Evolutionary conservation across 2,113 vertebrate genomes (phyloP), one percentile per base, ranked within the genome.

Genomic region (Microtus oregoni): DNA sequence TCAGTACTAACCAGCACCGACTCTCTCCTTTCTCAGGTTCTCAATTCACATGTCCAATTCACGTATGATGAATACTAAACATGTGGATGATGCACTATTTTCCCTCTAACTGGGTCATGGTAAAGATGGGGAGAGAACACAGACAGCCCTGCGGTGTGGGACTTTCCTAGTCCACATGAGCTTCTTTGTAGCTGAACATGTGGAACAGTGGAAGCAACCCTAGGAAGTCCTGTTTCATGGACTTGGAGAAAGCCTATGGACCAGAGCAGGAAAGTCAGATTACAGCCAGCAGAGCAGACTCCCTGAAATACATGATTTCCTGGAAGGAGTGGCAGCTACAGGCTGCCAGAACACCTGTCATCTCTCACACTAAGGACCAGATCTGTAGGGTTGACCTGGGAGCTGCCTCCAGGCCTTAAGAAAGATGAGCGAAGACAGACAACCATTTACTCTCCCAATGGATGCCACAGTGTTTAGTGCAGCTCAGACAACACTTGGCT

Each of bases 81-180:
- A 32, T 0, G 3, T 4, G 41, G n/a, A 52, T 26, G 0, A 4
- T 0, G 26, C 1, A n/a, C 30, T 41, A 28, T 26, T 14, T 77
- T 72, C 7, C 87, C 5, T 8, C 20, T 89, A 88, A 50, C 32
- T 22, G 50, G 67, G 19, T 32, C 61, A 32, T 3, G 14, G 17
- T 12, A 73, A 41, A 85, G 38, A 77, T 24, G 38, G 67, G 58
- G 82, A 55, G 26, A 35, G 30, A 26, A 44, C 0, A 8, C 30
- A 24, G n/a, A 24, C 32, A 65, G 44, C 12, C 79, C 47, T 47
- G 32, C 0, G 12, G 20, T 1, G 2, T 35, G 58, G 22, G 58
- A 77, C 58, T 67, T 35, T 24, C 22, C 30, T 76, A 65, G 63
- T 13, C 15, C 12, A 93, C 47, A 89, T 41, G 38, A n/a, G 15